phyloP scores from a whole-genome alignment of 2,113 vertebrate species.

The Scomber colias region DNA sequence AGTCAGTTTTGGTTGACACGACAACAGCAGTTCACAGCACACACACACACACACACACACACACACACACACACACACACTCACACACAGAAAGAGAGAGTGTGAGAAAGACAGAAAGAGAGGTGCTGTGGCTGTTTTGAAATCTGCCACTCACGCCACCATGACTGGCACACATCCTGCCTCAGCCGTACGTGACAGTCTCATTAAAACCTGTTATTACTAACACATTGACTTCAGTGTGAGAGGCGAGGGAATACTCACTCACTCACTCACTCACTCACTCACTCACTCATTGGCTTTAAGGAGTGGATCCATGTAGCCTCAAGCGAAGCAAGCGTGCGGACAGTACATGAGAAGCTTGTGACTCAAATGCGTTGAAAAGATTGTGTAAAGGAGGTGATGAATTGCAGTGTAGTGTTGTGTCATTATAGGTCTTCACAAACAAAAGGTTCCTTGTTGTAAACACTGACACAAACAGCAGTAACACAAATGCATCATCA shows the following conservation, averaged over 20 bases:
- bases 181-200: slow-evolving; percentile 2
- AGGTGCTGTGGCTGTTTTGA: neutral
- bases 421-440: neutral
- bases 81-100: neutral
- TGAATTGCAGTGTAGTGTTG: neutral
- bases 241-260: neutral
- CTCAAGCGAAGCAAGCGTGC: neutral
- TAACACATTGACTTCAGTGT: neutral
- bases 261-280: too few species aligned
- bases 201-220: slow-evolving; percentile 19
- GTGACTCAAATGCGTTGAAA: neutral
- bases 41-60: slow-evolving; percentile 19
- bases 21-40: slow-evolving; percentile 30
- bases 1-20: slow-evolving; percentile 42
- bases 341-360: neutral
- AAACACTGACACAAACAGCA: too few species aligned
- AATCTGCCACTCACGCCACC: slow-evolving; percentile 16
- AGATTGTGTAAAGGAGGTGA: neutral
- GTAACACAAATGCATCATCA: neutral
- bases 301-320: slow-evolving; percentile 16
- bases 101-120: too few species aligned
- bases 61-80: slow-evolving; percentile 2
- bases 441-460: neutral
- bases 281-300: too few species aligned
- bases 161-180: slow-evolving; percentile 6